These are phyloP conservation scores for Trachops cirrhosus DNA, from an alignment of 2,797 vertebrate species.

Conservation along the genomic window DNA sequence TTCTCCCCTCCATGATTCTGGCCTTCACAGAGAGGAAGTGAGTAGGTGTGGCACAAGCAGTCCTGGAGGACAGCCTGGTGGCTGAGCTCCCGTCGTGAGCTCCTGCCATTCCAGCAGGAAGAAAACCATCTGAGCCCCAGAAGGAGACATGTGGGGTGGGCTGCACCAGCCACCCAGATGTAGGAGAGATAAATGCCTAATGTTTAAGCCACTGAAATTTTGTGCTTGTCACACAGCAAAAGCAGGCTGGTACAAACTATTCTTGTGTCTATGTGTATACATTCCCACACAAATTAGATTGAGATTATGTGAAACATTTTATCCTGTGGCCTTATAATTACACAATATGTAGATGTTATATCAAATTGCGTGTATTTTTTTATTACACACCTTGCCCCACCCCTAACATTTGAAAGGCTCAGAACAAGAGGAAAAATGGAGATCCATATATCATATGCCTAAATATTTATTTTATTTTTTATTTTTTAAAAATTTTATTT, in stretches of 20 bases:
- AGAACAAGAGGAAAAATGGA: neutral
- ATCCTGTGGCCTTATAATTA: neutral
- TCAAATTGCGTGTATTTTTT: neutral
- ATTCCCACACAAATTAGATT: neutral
- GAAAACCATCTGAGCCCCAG: neutral
- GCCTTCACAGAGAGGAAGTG: neutral
- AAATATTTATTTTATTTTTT: neutral
- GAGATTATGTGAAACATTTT: neutral
- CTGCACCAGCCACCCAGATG: fast-evolving
- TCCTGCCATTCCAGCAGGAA: neutral
- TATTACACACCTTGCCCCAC: neutral
- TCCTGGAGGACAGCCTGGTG: neutral
- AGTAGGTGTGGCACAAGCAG: neutral
- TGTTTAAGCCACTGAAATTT: neutral
- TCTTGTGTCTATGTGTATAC: neutral
- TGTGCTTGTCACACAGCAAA: neutral
- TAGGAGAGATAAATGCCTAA: neutral
- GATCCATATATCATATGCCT: neutral
- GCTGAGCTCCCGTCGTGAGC: neutral
- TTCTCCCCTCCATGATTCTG: neutral
- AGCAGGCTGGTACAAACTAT: neutral
- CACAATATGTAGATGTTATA: neutral
- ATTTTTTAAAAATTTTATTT: too few relatives aligned
- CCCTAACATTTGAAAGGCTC: neutral
- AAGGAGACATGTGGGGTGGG: neutral